phyloP scores from a whole-genome alignment of 2,888 invertebrate genomes.

The Pecten maximus region DNA sequence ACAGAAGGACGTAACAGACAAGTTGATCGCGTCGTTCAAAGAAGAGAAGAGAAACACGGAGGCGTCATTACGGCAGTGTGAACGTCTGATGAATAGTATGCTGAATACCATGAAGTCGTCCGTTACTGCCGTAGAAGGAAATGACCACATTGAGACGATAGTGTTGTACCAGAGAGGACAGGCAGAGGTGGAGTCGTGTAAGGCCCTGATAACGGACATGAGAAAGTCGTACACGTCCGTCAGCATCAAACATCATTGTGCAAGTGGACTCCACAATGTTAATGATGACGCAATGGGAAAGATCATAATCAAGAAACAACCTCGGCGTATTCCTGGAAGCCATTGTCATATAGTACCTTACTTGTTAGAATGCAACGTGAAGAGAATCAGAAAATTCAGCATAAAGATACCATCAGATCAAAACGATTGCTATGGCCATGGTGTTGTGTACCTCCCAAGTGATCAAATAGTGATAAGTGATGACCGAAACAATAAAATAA shows the following conservation, averaged over 20 bases:
- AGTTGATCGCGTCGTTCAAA: too few species aligned
- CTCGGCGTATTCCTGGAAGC: not conserved
- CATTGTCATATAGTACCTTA: not conserved
- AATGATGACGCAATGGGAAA: not conserved
- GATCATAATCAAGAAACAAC: too few species aligned
- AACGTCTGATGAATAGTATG: not conserved
- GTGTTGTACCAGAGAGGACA: not conserved
- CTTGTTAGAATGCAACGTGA: not conserved
- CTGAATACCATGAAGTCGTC: not conserved
- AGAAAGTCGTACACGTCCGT: not conserved
- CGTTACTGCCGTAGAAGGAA: not conserved
- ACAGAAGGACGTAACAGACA: too few species aligned
- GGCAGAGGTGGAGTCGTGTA: not conserved
- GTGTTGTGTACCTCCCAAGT: slow-evolving; percentile 46
- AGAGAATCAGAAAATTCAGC: slow-evolving; percentile 38
- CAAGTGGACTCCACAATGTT: not conserved
- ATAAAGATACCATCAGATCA: slow-evolving; percentile 44
- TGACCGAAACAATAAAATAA: slow-evolving; percentile 46
- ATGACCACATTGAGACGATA: not conserved
- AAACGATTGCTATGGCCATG: slow-evolving; percentile 46
- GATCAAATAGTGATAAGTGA: slow-evolving; percentile 48
- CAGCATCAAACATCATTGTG: not conserved
- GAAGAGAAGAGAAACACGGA: not conserved
- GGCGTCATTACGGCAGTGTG: not conserved
- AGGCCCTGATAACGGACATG: not conserved